Base-by-base conservation (phyloP, 2,797 vertebrate species). In the Buceros bicornis region DNA sequence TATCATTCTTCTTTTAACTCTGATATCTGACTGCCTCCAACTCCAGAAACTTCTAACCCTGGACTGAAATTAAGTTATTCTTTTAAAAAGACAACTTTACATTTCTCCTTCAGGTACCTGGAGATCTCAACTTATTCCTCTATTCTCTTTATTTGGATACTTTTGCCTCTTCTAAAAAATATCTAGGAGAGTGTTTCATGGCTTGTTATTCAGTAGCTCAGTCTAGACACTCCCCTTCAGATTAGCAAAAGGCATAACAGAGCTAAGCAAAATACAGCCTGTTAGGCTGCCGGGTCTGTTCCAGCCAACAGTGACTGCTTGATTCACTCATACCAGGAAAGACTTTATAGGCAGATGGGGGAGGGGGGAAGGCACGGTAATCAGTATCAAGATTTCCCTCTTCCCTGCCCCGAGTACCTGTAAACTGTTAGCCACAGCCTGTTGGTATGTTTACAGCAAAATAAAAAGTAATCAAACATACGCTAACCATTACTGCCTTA, bases 351-450 rank as follows among this genome's bases (percentile, higher is more conserved):
- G 50, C 15, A 51, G 2, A 19, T 1, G 8, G 15, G 16, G 19
- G 48, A 73, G 6, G 16, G 6, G 2, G 15, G 45, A 74, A 61
- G 17, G n/a, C 42, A 77, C 15, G 87, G 60, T 47, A 69, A 51
- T 5, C n/a, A 33, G 4, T 4, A 37, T 12, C 22, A 91, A 61
- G 14, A 76, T 13, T 33, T 20, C 7, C 6, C 5, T 16, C 4
- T 3, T 3, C 6, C 2, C 8, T 8, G 37, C 37, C 37, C 21
- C 0, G 1, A 43, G 13, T 28, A 35, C 22, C 40, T 60, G 22
- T 20, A 57, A 50, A 33, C 11, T 35, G 43, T 64, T 65, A 67
- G 58, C 13, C 22, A 48, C 25, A 74, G 65, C 13, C 54, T 61
- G 57, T 65, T 3, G 11, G 25, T 28, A 65, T 3, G 35, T 31